Base-by-base conservation (phyloP, 2,888 invertebrate genomes). In the Ormia ochracea region DNA sequence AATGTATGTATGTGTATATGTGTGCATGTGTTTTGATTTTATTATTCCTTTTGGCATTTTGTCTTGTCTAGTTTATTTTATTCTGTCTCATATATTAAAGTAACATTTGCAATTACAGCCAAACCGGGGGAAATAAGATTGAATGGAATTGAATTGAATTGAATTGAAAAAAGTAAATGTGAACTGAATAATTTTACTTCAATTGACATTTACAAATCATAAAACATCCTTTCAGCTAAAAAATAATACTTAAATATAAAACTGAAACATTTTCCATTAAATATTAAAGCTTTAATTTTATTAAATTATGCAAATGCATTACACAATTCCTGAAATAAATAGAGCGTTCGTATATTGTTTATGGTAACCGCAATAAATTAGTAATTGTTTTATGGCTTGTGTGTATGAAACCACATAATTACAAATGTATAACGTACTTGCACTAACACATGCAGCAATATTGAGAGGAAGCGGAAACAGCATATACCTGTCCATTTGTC, bases 381-480 rank as follows among this genome's bases (percentile, higher is more conserved):
- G 69, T 77, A 70, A 80, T 80, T 80, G 68, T 76, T 80, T 80
- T 68, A 58, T 38, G 26, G 76, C 26, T 74, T 61, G 41, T 56
- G 7, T 54, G 50, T 48, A 45, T 19, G 36, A 43, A 52, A 19
- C 33, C 68, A 59, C 43, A 65, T 33, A 17, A 36, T 36, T 23
- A 33, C 14, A 14, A 10, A 2, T 9, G 9, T 17, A 5, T 14
- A 26, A 12, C 14, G 5, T 2, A 54, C 10, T 10, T 33, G 23
- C 3, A 36, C 17, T 6, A 41, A 43, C 12, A 66, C 41, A 38
- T 38, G 31, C 26, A 31, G 14, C 19, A 41, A 68, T 9, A 50
- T 69, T 43, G 33, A 68, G 43, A 48, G 82, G 78, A 81, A 81
- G 72, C 77, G 81, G 81, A 82, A 75, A 81, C 77, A 65, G 50